These are phyloP conservation scores for Isaurus tuberculatus DNA, from an alignment of 92 coral and sea anemone genomes.

Conservation along the genomic window DNA sequence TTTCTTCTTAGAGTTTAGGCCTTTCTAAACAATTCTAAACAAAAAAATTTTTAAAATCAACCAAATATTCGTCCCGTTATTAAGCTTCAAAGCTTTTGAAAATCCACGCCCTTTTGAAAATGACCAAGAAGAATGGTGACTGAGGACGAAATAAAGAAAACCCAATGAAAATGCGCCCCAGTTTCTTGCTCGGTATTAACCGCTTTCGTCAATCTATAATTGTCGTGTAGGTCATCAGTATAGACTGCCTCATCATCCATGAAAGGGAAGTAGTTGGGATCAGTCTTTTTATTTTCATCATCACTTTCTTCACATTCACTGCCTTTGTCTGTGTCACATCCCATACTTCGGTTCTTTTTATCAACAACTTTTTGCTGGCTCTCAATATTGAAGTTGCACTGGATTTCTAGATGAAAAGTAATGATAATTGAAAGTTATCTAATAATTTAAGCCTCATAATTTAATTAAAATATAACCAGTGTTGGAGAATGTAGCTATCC, in stretches of 20 bases:
- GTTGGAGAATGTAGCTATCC: slow-evolving; percentile 5
- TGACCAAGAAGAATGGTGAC: too few relatives aligned
- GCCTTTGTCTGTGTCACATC: slow-evolving; percentile 3
- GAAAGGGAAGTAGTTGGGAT: slow-evolving; percentile 15
- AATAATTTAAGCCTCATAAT: not conserved
- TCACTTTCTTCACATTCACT: slow-evolving; percentile 11
- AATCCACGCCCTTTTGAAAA: too few relatives aligned
- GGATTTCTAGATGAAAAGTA: slow-evolving; percentile 15
- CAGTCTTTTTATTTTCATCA: slow-evolving; percentile 12
- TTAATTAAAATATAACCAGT: not conserved
- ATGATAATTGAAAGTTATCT: not conserved
- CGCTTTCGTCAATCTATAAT: too few relatives aligned
- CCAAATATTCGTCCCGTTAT: too few relatives aligned
- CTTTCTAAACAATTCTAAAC: too few relatives aligned
- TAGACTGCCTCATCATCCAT: slow-evolving; percentile 20
- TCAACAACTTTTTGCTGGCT: slow-evolving; percentile 15
- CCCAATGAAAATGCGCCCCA: too few relatives aligned
- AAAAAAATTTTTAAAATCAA: too few relatives aligned
- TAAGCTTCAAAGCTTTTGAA: too few relatives aligned
- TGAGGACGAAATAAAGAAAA: too few relatives aligned
- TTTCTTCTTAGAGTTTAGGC: too few relatives aligned
- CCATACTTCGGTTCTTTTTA: slow-evolving; percentile 1
- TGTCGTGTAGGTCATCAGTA: slow-evolving; percentile 6
- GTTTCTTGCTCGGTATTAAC: too few relatives aligned
- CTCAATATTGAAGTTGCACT: slow-evolving; percentile 15